Evolutionary conservation across 1,140 invertebrate genomes (phyloP), one percentile per base, ranked within the genome.

Genomic region (Drosophila setifemur): DNA sequence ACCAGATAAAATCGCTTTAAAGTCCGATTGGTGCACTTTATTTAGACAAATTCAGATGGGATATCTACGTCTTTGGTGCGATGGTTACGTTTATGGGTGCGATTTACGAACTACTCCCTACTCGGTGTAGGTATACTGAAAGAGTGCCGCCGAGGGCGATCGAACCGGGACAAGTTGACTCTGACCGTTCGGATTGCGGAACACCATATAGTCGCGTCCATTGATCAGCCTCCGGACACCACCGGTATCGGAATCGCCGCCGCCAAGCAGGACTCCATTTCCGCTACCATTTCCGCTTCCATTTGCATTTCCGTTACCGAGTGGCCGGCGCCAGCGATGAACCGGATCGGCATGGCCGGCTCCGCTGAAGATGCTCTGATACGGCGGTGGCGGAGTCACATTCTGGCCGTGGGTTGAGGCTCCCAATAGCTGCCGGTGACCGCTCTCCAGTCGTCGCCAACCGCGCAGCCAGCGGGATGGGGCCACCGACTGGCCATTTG

Each of bases 191-290:
- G 91, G 86, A 18, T 92, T 91, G 4, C 92, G 92, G 14, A 94
- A 91, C 0, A 95, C 92, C 78, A 93, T 94, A 90, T 96, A 96
- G 74, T 95, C 94, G 44, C 94, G 91, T 1, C 95, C 95, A 69
- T 96, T 96, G n/a, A 96, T 93, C 8, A 92, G 90, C 49, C 92
- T 91, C 49, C 90, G 92, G 4, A 87, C 71, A 1, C 83, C 71
- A 1, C 83, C 88, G 5, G 19, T 16, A 21, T 58, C 48, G n/a
- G 73, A 31, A 4, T 58, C 53, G 8, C 31, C 48, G 3, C 67
- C 48, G 4, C 67, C 75, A 11, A 75, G 54, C 0, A 72, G 18
- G 5, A 66, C 26, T 1, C 88, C 88, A 4, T 74, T 50, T 6
- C 63, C 70, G 8, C 53, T 23, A 4, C 49, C 45, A n/a, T n/a